Evolutionary conservation across 2,113 vertebrate species (phyloP).

Genomic region (Diphyllodes magnificus): DNA sequence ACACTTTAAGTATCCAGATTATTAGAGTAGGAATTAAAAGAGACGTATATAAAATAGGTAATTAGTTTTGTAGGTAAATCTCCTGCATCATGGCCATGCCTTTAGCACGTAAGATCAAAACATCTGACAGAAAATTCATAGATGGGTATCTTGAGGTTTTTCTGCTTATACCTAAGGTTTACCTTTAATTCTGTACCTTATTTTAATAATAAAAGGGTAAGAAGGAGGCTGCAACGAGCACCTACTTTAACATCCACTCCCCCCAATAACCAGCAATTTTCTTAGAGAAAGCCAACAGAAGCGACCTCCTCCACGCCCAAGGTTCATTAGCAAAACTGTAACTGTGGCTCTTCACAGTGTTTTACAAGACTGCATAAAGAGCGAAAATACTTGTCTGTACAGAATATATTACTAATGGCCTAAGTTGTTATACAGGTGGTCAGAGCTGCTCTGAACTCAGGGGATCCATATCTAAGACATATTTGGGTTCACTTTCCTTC

Average conservation of each 20-base stretch:
- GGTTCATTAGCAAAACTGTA: not conserved
- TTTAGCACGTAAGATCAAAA: not conserved
- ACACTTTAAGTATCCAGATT: not conserved
- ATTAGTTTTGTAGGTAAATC: not conserved
- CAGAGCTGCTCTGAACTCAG: not conserved
- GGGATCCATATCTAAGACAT: not conserved
- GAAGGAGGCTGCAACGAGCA: not conserved
- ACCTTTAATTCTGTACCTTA: not conserved
- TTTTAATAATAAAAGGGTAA: not conserved
- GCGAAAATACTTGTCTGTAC: not conserved
- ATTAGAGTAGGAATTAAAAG: not conserved
- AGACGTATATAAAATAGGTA: not conserved
- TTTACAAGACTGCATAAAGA: not conserved
- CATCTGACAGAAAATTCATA: not conserved
- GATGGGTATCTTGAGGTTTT: not conserved
- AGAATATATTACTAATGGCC: not conserved
- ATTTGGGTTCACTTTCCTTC: slow-evolving; percentile 17
- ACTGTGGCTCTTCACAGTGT: not conserved
- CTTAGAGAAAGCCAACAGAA: not conserved
- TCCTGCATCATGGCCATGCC: not conserved
- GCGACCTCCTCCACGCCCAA: not conserved
- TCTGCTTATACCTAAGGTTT: not conserved
- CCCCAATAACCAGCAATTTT: not conserved
- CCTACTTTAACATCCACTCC: not conserved
- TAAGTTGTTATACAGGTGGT: not conserved